Percentiles rank a stretch among this genome's conserved stretches.
phyloP scores from a whole-genome alignment of 2,888 invertebrate species.

The Lasioglossum vierecki region DNA sequence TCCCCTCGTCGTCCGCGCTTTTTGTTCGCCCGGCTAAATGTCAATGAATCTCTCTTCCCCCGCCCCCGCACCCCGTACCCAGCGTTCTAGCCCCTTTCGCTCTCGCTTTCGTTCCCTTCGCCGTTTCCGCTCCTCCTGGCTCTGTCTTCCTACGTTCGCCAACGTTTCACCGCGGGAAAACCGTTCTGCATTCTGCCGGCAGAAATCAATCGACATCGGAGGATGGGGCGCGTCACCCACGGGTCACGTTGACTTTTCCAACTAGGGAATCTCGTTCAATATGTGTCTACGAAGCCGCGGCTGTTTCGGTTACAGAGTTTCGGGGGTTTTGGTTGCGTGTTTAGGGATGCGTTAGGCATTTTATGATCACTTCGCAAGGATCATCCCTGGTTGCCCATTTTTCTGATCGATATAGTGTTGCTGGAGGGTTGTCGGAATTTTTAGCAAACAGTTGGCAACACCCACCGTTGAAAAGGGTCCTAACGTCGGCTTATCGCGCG shows the following conservation, averaged over 20 bases:
- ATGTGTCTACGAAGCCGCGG: background rate
- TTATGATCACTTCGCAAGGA: background rate
- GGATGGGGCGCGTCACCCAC: conserved; percentile 32
- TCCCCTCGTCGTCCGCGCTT: conserved; percentile 77
- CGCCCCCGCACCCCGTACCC: background rate
- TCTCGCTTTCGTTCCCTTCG: conserved; percentile 30
- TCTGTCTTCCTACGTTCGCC: conserved; percentile 23
- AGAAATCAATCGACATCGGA: conserved; percentile 64
- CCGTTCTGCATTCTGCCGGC: conserved; percentile 31
- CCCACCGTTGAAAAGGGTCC: background rate
- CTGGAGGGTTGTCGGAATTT: no score
- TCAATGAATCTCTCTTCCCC: conserved; percentile 76
- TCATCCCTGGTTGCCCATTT: no score
- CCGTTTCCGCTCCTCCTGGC: conserved; percentile 13
- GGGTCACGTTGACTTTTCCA: conserved; percentile 60
- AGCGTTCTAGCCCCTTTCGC: background rate
- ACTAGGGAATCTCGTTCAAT: background rate
- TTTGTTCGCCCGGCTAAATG: conserved; percentile 79
- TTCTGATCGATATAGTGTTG: no score
- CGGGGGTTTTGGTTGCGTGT: background rate
- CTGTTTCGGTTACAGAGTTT: background rate
- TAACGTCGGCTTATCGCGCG: background rate
- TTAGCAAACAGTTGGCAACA: background rate
- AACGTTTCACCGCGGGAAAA: conserved; percentile 32
- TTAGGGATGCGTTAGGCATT: background rate